Evolutionary conservation across 2,888 invertebrate genomes (phyloP).

Genomic region (Lepidochrysops patricia): DNA sequence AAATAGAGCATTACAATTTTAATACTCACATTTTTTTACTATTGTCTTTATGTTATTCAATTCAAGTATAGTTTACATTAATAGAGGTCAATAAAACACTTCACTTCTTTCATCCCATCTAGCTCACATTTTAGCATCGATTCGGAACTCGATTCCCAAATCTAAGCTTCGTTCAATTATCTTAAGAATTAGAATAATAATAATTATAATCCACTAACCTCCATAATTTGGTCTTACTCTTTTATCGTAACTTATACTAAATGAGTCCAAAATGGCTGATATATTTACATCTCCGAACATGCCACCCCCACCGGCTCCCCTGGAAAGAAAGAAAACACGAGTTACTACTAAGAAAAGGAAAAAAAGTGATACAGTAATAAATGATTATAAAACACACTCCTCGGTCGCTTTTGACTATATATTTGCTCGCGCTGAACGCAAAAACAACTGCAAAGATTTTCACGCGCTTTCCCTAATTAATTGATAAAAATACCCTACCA

Average conservation of each 20-base stretch:
- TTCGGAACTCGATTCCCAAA: no score
- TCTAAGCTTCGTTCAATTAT: not conserved
- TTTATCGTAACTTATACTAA: conserved; percentile 98
- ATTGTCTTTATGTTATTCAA: no score
- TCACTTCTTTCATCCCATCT: not conserved
- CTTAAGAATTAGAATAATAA: not conserved
- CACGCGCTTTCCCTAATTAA: no score
- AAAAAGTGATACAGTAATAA: not conserved
- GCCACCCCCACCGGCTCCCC: conserved; percentile 83
- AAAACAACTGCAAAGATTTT: no score
- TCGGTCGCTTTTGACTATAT: no score
- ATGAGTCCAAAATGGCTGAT: conserved; percentile 95
- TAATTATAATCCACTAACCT: conserved; percentile 77
- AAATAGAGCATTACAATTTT: no score
- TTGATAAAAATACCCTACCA: no score
- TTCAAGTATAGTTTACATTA: no score
- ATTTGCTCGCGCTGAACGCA: no score
- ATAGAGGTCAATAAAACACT: not conserved
- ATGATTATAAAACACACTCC: no score
- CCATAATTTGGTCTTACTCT: conserved; percentile 99
- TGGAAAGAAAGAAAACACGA: conserved; percentile 48
- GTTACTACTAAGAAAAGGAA: not conserved
- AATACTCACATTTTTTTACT: no score
- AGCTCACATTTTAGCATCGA: not conserved
- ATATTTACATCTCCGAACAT: conserved; percentile 95